These are phyloP conservation scores for Fragum sueziense DNA, from an alignment of 2,888 invertebrate species.

Conservation along the genomic window DNA sequence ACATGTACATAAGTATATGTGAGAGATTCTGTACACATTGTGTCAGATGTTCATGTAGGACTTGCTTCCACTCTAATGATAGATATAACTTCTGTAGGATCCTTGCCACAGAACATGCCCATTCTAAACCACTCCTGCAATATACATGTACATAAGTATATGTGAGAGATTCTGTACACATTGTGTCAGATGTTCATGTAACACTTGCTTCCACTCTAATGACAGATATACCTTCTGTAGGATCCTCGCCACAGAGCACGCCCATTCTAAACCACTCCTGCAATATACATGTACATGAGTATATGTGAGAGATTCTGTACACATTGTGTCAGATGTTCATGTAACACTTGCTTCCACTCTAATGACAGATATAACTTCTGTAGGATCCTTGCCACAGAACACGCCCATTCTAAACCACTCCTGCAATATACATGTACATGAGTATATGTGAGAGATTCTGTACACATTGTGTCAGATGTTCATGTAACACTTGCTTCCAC, in stretches of 20 bases:
- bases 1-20: too few relatives aligned
- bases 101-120: too few relatives aligned
- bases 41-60: too few relatives aligned
- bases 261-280: constrained; percentile 80
- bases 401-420: too few relatives aligned
- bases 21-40: too few relatives aligned
- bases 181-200: constrained; percentile 73
- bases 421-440: too few relatives aligned
- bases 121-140: too few relatives aligned
- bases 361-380: constrained; percentile 72
- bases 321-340: constrained; percentile 72
- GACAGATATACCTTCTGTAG: constrained; percentile 75
- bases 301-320: constrained; percentile 57
- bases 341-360: constrained; percentile 75
- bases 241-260: constrained; percentile 79
- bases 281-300: too few relatives aligned
- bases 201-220: constrained; percentile 72
- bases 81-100: too few relatives aligned
- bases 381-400: too few relatives aligned
- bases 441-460: constrained; percentile 59
- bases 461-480: constrained; percentile 73
- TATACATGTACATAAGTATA: too few relatives aligned
- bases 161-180: constrained; percentile 67
- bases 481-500: constrained; percentile 75
- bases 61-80: too few relatives aligned